Base-by-base conservation (phyloP, 1,140 invertebrate genomes). In the Meteorus sp. region DNA sequence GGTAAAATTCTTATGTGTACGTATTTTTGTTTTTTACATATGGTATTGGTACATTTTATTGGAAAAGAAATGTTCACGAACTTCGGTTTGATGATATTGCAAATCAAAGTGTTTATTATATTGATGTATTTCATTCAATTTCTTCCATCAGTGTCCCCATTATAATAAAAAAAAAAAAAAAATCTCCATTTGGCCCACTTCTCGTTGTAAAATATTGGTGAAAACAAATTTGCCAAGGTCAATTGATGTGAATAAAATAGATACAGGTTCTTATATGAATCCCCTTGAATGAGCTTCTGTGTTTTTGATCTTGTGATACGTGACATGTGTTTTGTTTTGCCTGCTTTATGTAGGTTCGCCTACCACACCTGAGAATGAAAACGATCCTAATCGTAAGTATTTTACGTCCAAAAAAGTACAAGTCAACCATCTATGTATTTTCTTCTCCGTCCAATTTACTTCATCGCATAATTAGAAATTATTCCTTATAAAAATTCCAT, bases 371-470 rank as follows among this genome's bases (percentile, higher is more conserved):
- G 80, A 77, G 75, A 80, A 79, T 77, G 82, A 83, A 75, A 82
- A 81, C 67, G 82, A 84, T 77, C 70, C 80, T 67, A 76, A 78
- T 69, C 79, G 82, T 84, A 82, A 84, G 82, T 83, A 82, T 75
- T 60, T 69, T 69, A 70, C 63, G 64, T 70, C 67, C 63, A 66
- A 50, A 70, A 60, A 31, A 75, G 57, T 60, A 53, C 29, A 52
- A n/a, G n/a, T 53, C 43, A 44, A 43, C 39, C 9, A 31, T 22
- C 33, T 54, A 51, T 59, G 9, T 52, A 20, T 52, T 41, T 50
- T 7, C 25, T 13, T 27, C 25, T 37, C 37, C 19, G 31, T 29
- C n/a, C 27, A 33, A 52, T 51, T 58, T 55, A 13, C n/a, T 29
- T 43, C 52, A 19, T 17, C 50, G 29, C 51, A 47, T 53, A 54